These are phyloP conservation scores for Nanger granti DNA, from an alignment of 2,113 vertebrate species.

Conservation along the genomic window DNA sequence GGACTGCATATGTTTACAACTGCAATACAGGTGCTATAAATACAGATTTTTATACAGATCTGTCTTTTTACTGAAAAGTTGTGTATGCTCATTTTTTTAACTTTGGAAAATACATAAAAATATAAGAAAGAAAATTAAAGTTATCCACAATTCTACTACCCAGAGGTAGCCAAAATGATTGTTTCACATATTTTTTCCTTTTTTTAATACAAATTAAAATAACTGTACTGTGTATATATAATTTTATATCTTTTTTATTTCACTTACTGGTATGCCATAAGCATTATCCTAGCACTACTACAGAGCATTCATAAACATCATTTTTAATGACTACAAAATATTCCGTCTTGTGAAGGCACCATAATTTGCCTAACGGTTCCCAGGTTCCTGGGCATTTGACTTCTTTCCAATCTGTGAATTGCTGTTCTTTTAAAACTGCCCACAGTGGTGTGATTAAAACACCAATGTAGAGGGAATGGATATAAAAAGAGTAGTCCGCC, in stretches of 20 bases:
- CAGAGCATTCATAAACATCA: not conserved
- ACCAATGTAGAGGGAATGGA: not conserved
- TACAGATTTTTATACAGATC: not conserved
- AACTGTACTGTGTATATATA: not conserved
- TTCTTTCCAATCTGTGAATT: conserved; percentile 36
- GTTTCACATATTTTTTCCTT: not conserved
- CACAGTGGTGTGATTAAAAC: not conserved
- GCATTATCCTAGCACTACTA: not conserved
- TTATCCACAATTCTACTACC: not conserved
- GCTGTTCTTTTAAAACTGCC: conserved; percentile 27
- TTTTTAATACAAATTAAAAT: conserved; percentile 18
- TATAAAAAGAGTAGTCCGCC: not conserved
- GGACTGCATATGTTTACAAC: not conserved
- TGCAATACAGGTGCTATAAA: not conserved
- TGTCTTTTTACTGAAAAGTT: not conserved
- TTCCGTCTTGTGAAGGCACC: not conserved
- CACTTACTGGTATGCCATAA: conserved; percentile 3
- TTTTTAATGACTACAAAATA: conserved; percentile 51
- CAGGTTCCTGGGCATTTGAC: not conserved
- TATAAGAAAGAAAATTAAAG: conserved; percentile 35
- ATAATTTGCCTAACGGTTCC: conserved; percentile 4
- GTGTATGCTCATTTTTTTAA: not conserved
- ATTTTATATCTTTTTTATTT: conserved; percentile 41
- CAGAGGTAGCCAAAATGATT: not conserved
- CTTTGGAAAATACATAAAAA: not conserved